A percentile compares a stretch with the other conserved stretches of the same genome.
These are phyloP conservation scores for Drosophila rufa DNA, from an alignment of 1,140 invertebrate species.

Conservation along the genomic window DNA sequence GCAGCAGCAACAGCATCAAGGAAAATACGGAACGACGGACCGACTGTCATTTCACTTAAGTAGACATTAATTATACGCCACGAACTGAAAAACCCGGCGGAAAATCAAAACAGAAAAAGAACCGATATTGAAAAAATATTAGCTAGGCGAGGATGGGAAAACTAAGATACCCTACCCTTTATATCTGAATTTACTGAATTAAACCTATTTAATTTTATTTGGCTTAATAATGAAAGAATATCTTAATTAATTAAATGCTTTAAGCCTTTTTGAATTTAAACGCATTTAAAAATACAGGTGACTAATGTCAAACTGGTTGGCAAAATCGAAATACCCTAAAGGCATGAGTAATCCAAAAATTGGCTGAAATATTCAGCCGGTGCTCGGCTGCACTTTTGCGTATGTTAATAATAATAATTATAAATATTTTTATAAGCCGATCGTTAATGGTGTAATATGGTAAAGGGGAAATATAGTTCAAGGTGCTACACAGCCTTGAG, in stretches of 20 bases:
- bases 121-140: slow-evolving; percentile 18
- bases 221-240: background rate
- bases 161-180: slow-evolving; percentile 8
- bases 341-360: slow-evolving; percentile 1
- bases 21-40: slow-evolving; percentile 45
- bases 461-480: slow-evolving; percentile 69
- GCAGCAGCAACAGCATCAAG: background rate
- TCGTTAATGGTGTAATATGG: slow-evolving; percentile 46
- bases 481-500: slow-evolving; percentile 46
- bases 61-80: slow-evolving; percentile 78
- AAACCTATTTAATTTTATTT: background rate
- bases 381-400: slow-evolving; percentile 12
- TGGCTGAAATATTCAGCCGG: slow-evolving; percentile 5
- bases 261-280: background rate
- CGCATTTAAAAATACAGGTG: slow-evolving; percentile 5
- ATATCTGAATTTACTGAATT: background rate
- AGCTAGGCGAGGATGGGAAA: background rate
- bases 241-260: background rate
- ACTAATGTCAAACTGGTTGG: background rate
- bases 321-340: slow-evolving; percentile 7
- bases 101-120: slow-evolving; percentile 32
- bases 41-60: slow-evolving; percentile 76
- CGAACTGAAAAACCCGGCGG: slow-evolving; percentile 34
- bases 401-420: slow-evolving; percentile 65
- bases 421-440: slow-evolving; percentile 45